phyloP scores from a whole-genome alignment of 2,888 invertebrate species.

The Lamproptera curius region DNA sequence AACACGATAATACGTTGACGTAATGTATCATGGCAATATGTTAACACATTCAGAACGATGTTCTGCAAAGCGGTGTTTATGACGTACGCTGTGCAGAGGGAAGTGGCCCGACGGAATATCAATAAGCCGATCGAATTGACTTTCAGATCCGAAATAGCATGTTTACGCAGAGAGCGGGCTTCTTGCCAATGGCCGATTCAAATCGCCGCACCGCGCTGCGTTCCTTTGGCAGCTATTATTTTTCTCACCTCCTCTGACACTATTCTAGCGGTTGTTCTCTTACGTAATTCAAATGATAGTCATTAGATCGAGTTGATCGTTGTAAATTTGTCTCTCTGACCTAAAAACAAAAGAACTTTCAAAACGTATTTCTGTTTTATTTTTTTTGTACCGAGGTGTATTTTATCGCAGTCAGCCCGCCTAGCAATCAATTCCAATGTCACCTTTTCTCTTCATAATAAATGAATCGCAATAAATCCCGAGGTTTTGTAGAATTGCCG shows the following conservation, averaged over 20 bases:
- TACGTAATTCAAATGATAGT: conserved; percentile 6
- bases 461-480: background rate
- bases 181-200: conserved; percentile 67
- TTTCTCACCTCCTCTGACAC: conserved; percentile 41
- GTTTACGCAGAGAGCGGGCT: conserved; percentile 71
- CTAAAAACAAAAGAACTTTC: background rate
- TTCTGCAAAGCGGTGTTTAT: conserved; percentile 4
- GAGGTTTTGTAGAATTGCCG: background rate
- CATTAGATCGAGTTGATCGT: background rate
- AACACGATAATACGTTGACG: background rate
- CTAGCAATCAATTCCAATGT: background rate
- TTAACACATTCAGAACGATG: conserved; percentile 1
- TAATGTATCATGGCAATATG: background rate
- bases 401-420: too few species aligned
- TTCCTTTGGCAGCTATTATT: conserved; percentile 65
- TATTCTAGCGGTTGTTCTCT: conserved; percentile 37
- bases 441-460: background rate
- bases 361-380: too few species aligned
- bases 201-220: conserved; percentile 43
- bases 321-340: background rate
- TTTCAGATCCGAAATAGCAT: conserved; percentile 72
- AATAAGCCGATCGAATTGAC: conserved; percentile 53
- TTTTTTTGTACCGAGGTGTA: too few species aligned
- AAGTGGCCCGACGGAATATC: conserved; percentile 37
- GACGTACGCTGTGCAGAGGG: conserved; percentile 19